Evolutionary conservation across 1,140 invertebrate species (phyloP).

Genomic region (Vollenhovia emeryi): DNA sequence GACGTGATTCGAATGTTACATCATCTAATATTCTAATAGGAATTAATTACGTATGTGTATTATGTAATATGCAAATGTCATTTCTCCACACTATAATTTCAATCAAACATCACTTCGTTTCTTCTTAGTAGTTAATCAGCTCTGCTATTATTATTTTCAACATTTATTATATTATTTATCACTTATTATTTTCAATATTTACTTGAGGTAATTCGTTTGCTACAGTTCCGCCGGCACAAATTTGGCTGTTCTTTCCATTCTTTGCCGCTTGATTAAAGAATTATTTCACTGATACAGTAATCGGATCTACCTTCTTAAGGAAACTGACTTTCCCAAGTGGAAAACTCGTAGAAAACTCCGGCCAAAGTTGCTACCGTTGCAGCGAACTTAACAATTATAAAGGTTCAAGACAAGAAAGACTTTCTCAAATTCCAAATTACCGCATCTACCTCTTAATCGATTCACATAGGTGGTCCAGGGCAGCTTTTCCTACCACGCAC

Average conservation of each 20-base stretch:
- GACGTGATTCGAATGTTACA: neutral
- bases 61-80: constrained; percentile 15
- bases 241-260: neutral
- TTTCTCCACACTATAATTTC: neutral
- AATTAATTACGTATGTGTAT: constrained; percentile 9
- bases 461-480: constrained; percentile 87
- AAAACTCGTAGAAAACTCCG: neutral
- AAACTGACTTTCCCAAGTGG: neutral
- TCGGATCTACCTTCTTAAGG: neutral
- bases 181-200: constrained; percentile 7
- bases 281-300: neutral
- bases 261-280: neutral
- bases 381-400: neutral
- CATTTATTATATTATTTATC: neutral
- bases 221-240: neutral
- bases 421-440: neutral
- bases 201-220: neutral
- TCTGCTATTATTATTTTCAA: neutral
- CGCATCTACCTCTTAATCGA: neutral
- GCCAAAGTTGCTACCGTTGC: neutral
- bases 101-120: neutral
- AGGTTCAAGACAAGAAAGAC: neutral
- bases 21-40: neutral
- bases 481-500: constrained; percentile 90
- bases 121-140: neutral